These are phyloP conservation scores for Lypha dubia DNA, from an alignment of 2,888 invertebrate genomes.

Conservation along the genomic window DNA sequence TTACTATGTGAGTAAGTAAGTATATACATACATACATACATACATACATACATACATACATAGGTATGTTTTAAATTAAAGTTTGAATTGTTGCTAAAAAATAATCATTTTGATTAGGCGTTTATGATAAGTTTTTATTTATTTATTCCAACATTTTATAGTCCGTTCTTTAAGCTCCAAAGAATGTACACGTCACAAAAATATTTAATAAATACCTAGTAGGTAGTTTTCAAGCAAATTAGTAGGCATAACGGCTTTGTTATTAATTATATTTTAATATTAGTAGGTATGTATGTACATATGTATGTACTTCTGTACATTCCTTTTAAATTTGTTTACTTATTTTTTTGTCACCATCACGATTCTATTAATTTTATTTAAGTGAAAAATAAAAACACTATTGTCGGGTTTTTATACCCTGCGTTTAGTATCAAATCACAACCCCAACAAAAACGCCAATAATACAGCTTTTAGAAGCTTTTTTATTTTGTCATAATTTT, in stretches of 20 bases:
- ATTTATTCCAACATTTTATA: not conserved
- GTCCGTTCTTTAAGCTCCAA: not conserved
- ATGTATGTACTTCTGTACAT: not conserved
- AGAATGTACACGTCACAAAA: conserved; percentile 14
- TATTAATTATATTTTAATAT: not conserved
- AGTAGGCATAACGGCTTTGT: not conserved
- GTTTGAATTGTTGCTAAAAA: conserved; percentile 31
- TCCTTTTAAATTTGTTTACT: not conserved
- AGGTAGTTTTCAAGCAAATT: conserved; percentile 1
- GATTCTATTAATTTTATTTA: conserved; percentile 56
- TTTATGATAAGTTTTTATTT: not conserved
- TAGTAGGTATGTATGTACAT: not conserved
- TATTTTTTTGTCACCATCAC: conserved; percentile 63
- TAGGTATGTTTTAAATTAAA: not conserved
- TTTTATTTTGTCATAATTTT: conserved; percentile 22
- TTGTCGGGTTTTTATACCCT: conserved; percentile 67
- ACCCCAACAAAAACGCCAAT: conserved; percentile 47
- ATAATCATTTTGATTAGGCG: conserved; percentile 56
- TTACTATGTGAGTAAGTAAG: conserved; percentile 2
- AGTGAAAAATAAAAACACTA: conserved; percentile 52
- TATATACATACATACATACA: too few species aligned
- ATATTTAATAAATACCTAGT: not conserved
- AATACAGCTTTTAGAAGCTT: conserved; percentile 62
- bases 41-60: too few species aligned
- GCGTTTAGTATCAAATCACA: conserved; percentile 58